These are phyloP conservation scores for Rotaria socialis DNA, from an alignment of 2,888 invertebrate genomes.

Conservation along the genomic window DNA sequence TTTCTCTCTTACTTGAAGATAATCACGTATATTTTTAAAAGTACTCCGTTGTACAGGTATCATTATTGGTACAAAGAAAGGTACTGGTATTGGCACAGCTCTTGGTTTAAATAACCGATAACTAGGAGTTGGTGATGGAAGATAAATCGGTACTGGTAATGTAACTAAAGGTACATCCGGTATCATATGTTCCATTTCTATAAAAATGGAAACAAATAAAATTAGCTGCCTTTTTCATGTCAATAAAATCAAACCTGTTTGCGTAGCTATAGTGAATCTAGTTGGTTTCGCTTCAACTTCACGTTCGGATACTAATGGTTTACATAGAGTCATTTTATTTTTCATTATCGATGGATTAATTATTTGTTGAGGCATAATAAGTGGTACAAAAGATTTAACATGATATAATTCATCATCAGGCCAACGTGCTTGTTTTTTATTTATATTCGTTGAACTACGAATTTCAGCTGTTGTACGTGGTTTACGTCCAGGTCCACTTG, in stretches of 20 bases:
- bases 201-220: background rate
- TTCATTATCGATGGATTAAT: constrained; percentile 18
- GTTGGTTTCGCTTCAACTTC: constrained; percentile 15
- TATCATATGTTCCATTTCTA: constrained; percentile 31
- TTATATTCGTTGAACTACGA: constrained; percentile 13
- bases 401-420: constrained; percentile 35
- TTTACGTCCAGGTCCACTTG: background rate
- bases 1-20: background rate
- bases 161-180: constrained; percentile 35
- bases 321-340: constrained; percentile 20
- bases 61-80: constrained; percentile 4
- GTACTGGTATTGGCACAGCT: constrained; percentile 60
- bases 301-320: constrained; percentile 20
- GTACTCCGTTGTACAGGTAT: constrained; percentile 9
- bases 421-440: constrained; percentile 33
- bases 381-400: constrained; percentile 28
- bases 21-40: constrained; percentile 32
- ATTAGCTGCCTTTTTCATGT: background rate
- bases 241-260: background rate
- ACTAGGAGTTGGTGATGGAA: constrained; percentile 71
- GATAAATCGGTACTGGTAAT: constrained; percentile 76
- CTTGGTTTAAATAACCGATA: constrained; percentile 77
- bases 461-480: constrained; percentile 2
- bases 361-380: constrained; percentile 28
- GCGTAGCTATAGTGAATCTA: background rate